Conservation (phyloP, 2,888 invertebrate genomes). For the Drosophila merina region DNA sequence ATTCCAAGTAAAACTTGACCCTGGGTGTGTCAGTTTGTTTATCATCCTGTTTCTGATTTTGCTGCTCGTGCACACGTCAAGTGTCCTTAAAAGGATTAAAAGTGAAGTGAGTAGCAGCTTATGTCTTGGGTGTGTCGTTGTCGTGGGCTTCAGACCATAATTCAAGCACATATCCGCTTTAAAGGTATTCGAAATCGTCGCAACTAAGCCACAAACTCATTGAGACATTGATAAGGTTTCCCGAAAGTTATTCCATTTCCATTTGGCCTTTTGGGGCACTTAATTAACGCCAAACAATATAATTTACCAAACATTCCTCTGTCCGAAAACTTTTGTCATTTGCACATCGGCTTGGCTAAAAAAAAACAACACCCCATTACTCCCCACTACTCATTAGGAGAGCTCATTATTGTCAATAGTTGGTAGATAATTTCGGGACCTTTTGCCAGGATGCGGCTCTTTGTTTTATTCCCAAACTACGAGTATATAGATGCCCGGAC, state of each 20-base stretch:
- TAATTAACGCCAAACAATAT: slow-evolving; percentile 44
- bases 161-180: slow-evolving; percentile 7
- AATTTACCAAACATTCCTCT: slow-evolving; percentile 36
- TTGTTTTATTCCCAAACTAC: slow-evolving; percentile 18
- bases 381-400: slow-evolving; percentile 68
- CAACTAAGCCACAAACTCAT: neutral
- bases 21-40: slow-evolving; percentile 54
- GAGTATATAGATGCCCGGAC: slow-evolving; percentile 1
- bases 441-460: slow-evolving; percentile 27
- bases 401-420: slow-evolving; percentile 79
- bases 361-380: neutral
- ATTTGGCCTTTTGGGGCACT: slow-evolving; percentile 17
- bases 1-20: too few species aligned
- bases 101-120: slow-evolving; percentile 78
- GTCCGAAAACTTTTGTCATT: slow-evolving; percentile 71
- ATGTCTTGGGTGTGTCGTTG: slow-evolving; percentile 75
- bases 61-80: slow-evolving; percentile 64
- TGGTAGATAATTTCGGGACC: slow-evolving; percentile 69
- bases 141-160: slow-evolving; percentile 19
- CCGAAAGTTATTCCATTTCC: slow-evolving; percentile 27
- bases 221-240: slow-evolving; percentile 8
- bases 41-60: slow-evolving; percentile 24
- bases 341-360: slow-evolving; percentile 48
- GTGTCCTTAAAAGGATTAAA: slow-evolving; percentile 80
- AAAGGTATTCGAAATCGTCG: too few species aligned